Percentiles rank a stretch among this genome's conserved stretches.
These are phyloP conservation scores for Mormyrops attenuatus DNA, from an alignment of 2,797 vertebrate species.

Conservation along the genomic window DNA sequence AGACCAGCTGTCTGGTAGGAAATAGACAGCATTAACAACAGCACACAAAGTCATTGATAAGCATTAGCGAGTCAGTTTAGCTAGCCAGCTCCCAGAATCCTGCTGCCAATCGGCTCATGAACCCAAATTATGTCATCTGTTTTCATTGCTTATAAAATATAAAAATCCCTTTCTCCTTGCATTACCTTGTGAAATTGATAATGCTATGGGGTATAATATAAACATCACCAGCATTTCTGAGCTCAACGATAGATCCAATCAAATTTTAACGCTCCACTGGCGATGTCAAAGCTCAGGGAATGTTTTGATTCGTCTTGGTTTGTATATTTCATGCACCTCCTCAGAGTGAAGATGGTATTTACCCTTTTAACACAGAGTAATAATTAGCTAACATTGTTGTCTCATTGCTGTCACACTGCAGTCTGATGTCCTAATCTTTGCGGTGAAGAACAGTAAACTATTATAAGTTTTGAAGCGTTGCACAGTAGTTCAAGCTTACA, in stretches of 20 bases:
- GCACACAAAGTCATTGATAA: neutral
- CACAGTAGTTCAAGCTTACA: neutral
- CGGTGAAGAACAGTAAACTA: neutral
- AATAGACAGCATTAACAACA: neutral
- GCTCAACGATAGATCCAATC: conserved; percentile 5
- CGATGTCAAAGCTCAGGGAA: neutral
- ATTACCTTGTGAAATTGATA: conserved; percentile 25
- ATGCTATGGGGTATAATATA: conserved; percentile 12
- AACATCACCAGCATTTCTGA: conserved; percentile 3
- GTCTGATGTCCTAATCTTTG: neutral
- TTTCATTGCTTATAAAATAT: neutral
- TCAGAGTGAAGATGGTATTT: neutral
- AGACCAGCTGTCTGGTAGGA: neutral
- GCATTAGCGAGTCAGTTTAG: conserved; percentile 19
- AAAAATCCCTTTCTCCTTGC: conserved; percentile 29
- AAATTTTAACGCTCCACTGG: neutral
- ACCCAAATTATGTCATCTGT: conserved; percentile 7
- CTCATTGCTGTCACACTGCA: neutral
- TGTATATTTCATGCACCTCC: neutral
- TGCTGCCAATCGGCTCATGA: conserved; percentile 28
- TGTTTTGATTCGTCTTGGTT: neutral
- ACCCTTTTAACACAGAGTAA: neutral
- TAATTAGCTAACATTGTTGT: neutral
- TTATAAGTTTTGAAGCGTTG: neutral
- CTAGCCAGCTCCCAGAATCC: conserved; percentile 10